phyloP scores from a whole-genome alignment of 2,797 vertebrate species.

The Sebastes hopkinsi region DNA sequence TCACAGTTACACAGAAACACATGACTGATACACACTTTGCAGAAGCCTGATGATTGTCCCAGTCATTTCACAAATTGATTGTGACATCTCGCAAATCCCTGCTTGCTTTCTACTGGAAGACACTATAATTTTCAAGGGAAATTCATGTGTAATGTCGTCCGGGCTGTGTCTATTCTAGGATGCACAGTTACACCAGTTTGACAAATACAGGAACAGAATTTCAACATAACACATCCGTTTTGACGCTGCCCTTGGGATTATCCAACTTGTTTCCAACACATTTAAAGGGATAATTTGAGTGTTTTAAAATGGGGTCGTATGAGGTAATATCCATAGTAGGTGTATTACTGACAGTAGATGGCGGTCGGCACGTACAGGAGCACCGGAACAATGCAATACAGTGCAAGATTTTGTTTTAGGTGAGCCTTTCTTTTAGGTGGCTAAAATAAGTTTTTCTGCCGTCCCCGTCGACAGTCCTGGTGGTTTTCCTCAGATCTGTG shows the following conservation, averaged over 20 bases:
- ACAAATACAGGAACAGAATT: constrained; percentile 12
- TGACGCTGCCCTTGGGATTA: not conserved
- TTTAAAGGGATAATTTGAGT: not conserved
- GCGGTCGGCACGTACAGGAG: no score
- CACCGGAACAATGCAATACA: no score
- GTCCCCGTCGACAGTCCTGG: no score
- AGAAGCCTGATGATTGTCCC: not conserved
- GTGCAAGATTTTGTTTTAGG: no score
- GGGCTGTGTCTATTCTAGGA: not conserved
- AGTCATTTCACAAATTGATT: not conserved
- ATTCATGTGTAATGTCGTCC: not conserved
- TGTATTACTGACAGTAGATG: no score
- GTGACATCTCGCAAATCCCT: not conserved
- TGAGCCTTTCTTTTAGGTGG: no score
- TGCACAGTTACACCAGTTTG: not conserved
- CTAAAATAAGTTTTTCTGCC: no score
- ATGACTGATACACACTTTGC: not conserved
- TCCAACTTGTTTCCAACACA: not conserved
- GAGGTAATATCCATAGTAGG: no score
- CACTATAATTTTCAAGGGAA: not conserved
- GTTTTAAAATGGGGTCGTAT: no score
- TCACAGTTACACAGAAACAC: not conserved
- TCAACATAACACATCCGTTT: not conserved
- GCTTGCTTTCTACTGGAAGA: not conserved
- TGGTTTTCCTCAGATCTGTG: no score